phyloP scores from a whole-genome alignment of 2,113 vertebrate species.

The Merops nubicus region DNA sequence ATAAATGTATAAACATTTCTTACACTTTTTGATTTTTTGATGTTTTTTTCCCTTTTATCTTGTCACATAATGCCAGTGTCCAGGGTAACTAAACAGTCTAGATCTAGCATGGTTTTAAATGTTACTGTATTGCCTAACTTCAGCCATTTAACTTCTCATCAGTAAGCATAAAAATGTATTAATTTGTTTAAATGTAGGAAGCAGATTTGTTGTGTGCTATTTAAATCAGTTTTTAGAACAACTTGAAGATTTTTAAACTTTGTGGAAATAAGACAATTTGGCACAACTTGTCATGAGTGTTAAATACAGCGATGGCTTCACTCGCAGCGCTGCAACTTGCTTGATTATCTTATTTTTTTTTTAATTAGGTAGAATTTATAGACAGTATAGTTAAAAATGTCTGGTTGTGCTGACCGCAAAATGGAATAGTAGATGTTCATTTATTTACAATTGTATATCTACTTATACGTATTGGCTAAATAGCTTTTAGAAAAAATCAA shows the following conservation, averaged over 20 bases:
- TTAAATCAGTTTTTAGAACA: conserved; percentile 46
- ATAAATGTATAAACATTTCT: background rate
- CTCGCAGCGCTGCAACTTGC: background rate
- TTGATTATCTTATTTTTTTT: background rate
- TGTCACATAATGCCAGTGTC: background rate
- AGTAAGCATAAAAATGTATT: background rate
- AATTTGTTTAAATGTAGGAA: background rate
- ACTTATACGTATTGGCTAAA: background rate
- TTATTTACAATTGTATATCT: too few relatives aligned
- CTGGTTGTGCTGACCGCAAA: too few relatives aligned
- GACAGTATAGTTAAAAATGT: background rate
- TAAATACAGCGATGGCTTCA: background rate
- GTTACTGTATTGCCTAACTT: background rate
- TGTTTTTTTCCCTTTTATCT: background rate
- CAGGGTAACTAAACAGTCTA: background rate
- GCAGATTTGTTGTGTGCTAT: conserved; percentile 42
- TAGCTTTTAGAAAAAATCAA: background rate
- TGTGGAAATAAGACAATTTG: conserved; percentile 5
- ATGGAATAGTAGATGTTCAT: too few relatives aligned
- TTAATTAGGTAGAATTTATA: conserved; percentile 12
- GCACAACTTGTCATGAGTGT: background rate
- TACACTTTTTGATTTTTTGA: background rate
- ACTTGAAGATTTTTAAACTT: conserved; percentile 30
- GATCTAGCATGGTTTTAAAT: background rate
- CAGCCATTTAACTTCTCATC: background rate